These are phyloP conservation scores for Clunio marinus DNA, from an alignment of 2,888 invertebrate species.

Conservation along the genomic window DNA sequence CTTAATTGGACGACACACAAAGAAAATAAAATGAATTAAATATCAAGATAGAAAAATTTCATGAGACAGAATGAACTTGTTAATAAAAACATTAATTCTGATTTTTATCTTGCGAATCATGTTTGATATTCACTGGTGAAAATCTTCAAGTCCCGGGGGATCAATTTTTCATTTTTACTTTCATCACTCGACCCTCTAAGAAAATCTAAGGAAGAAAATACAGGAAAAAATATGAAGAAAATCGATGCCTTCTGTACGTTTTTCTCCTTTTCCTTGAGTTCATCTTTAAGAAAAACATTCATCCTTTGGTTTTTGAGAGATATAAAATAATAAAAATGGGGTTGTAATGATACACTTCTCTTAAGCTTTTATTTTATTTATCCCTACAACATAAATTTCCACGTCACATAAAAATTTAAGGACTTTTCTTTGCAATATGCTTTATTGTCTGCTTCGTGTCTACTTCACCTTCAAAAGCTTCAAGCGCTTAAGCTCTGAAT, in stretches of 20 bases:
- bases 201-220: background rate
- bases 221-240: background rate
- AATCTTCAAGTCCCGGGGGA: constrained; percentile 19
- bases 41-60: background rate
- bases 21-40: no score
- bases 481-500: no score
- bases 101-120: constrained; percentile 8
- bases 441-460: constrained; percentile 33
- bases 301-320: background rate
- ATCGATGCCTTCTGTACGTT: constrained; percentile 12
- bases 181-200: constrained; percentile 20
- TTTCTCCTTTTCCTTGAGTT: background rate
- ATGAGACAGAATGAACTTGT: background rate
- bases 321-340: background rate
- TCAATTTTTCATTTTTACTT: constrained; percentile 38
- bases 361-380: background rate
- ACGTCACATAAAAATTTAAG: background rate
- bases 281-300: background rate
- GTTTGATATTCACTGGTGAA: background rate
- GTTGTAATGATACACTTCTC: background rate
- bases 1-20: constrained; percentile 23
- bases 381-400: background rate
- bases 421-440: background rate
- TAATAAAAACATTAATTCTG: constrained; percentile 30
- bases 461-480: background rate